Percentiles rank a stretch among this genome's conserved stretches.
Evolutionary conservation across 2,113 vertebrate genomes (phyloP).

Genomic region (Coregonus clupeaformis): DNA sequence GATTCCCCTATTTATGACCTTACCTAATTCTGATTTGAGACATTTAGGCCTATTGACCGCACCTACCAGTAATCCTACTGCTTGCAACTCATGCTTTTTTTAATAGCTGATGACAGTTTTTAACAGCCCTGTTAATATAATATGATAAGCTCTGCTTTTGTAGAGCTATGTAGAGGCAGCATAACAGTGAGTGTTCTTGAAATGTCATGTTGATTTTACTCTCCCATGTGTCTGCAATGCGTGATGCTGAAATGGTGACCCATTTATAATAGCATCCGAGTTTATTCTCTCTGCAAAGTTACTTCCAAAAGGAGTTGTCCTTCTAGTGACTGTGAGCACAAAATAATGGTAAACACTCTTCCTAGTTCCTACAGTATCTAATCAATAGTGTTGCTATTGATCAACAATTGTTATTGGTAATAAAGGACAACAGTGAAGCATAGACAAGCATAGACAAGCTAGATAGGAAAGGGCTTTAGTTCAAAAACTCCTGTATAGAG

Average conservation of each 20-base stretch:
- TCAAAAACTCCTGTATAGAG: background rate
- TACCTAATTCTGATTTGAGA: too few species aligned
- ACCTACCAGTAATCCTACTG: conserved; percentile 39
- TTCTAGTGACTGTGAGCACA: background rate
- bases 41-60: conserved; percentile 22
- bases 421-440: background rate
- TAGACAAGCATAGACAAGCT: too few species aligned
- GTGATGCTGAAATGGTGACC: background rate
- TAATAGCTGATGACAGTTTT: conserved; percentile 56
- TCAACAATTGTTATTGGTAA: background rate
- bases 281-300: background rate
- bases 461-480: too few species aligned
- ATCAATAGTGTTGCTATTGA: background rate
- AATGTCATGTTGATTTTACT: conserved; percentile 11
- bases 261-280: background rate
- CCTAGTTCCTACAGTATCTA: background rate
- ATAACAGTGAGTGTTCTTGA: background rate
- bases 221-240: background rate
- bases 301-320: background rate
- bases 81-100: conserved; percentile 34
- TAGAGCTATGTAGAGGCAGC: conserved; percentile 1
- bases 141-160: conserved; percentile 26
- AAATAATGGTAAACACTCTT: background rate
- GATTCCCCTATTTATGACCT: too few species aligned
- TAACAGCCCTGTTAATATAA: conserved; percentile 36